A percentile compares a stretch with the other conserved stretches of the same genome.
Conservation (phyloP, 2,888 invertebrate species). For the Metopia argyrocephala region DNA sequence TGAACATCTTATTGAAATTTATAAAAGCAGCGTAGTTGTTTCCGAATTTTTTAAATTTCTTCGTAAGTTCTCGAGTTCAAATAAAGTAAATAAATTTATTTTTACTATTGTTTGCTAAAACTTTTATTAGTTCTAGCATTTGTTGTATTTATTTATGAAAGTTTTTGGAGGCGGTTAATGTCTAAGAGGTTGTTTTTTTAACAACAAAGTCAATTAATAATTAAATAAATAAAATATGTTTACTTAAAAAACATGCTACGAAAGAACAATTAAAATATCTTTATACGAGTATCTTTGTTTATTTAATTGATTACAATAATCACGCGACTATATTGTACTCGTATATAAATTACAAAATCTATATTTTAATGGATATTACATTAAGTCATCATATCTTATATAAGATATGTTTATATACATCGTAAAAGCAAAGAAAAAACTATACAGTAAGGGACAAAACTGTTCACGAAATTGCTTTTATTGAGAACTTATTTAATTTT, state of each 20-base stretch:
- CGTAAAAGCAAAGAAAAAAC: not conserved
- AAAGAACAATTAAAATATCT: not conserved
- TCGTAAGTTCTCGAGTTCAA: not conserved
- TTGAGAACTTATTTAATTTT: no score
- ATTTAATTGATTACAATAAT: constrained; percentile 11
- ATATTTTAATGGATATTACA: not conserved
- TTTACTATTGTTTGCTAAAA: not conserved
- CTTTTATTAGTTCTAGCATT: constrained; percentile 8
- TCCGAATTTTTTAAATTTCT: constrained; percentile 8
- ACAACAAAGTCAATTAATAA: constrained; percentile 32
- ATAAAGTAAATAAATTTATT: not conserved
- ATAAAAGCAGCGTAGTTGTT: not conserved
- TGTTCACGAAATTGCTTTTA: no score
- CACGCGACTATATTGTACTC: constrained; percentile 47
- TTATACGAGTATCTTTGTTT: not conserved
- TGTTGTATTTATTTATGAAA: not conserved
- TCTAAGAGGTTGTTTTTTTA: not conserved
- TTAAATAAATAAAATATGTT: constrained; percentile 39
- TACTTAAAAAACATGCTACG: not conserved
- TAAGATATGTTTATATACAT: not conserved
- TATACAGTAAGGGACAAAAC: no score
- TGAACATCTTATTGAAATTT: constrained; percentile 66
- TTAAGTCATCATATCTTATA: not conserved
- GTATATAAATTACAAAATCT: constrained; percentile 8
- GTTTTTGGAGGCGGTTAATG: constrained; percentile 19